Base-by-base conservation (phyloP, 2,888 invertebrate genomes). In the Beris morrisii region DNA sequence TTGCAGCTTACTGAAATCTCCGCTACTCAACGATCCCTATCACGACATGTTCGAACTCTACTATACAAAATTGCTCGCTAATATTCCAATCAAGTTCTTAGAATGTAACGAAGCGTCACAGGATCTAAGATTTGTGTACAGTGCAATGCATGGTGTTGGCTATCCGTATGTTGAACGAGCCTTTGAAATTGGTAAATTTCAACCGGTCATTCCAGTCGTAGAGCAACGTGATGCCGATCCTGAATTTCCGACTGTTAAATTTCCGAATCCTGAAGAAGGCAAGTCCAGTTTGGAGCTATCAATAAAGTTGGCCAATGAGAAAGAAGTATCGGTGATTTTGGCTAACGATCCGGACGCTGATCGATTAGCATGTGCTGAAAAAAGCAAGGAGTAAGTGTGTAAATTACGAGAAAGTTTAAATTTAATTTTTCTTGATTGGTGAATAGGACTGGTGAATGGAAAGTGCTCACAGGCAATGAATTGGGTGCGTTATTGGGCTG, bases 321-420 rank as follows among this genome's bases (percentile, higher is more conserved):
- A 86, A 70, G 84, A 83, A 0, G 88, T 89, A 54, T 83, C 84
- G 0, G 82, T 97, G 5, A 93, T 98, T 72, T 83, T 99, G 57
- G 97, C 97, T 9, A 99, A 98, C 79, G 99, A 99, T 82, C 99
- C 99, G 0, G 99, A 99, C 80, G 98, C 98, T 1, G 99, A 99
- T 82, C 85, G 99, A 66, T 83, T 97, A 71, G 97, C 97, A 0
- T 88, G 95, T 30, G 98, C 97, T 0, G 96, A 97, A 77, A 92
- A 89, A 78, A 84, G 87, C 75, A 75, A 80, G 5, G 81, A 81
- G 91, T 91, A 77, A 73, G 73, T 73, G 13, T n/a, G 22, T 22
- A 13, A 67, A 22, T 4, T 13, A 48, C 1, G 48, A n/a, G 4
- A 12, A 15, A 48, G 11, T 48, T 48, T 48, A 15, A 48, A 6